Evolutionary conservation across 1,140 invertebrate species (phyloP), one percentile per base, ranked within the genome.

Genomic region (Ostrea denselamellosa): DNA sequence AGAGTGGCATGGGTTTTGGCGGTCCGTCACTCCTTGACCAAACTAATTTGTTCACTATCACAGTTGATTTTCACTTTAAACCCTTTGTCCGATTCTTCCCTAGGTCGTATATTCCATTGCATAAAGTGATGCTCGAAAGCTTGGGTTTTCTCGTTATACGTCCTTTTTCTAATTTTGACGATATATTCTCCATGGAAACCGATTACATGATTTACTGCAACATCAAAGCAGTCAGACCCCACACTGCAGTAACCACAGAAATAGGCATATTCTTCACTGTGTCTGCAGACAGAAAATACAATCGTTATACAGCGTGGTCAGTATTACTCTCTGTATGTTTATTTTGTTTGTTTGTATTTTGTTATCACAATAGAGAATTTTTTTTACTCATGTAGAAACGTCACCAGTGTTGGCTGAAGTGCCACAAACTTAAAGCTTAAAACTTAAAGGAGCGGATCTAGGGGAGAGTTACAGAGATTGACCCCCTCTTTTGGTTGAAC

Each of bases 111-210:
- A 3, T 77, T 77, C 68, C 68, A 77, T 4, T 77, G 68, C 68
- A 34, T 77, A 25, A 77, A 10, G 68, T 77, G 68, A 9, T 77
- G 68, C 28, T 77, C 68, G 14, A 12, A 77, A 12, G 22, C 9
- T 34, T 77, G 68, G 68, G 8, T 77, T 34, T 77, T 77, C 28
- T 77, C 68, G 14, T 77, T 77, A 77, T 14, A 77, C 14, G 68
- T 77, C 68, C 68, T 77, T 77, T 77, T 77, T 25, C 68, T 77
- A 5, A 77, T 77, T 77, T 77, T 77, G 25, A 77, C 25, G 14
- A 28, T 25, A 25, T 14, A 77, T 14, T 77, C 68, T 77, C 68
- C 68, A 34, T 77, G 68, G 28, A 34, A 28, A 28, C 25, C 28
- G 28, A 77, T 34, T 25, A 77, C 68, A 25, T 77, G 68, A 34